phyloP scores from a whole-genome alignment of 2,888 invertebrate genomes.

The Dorcus parallelipipedus region DNA sequence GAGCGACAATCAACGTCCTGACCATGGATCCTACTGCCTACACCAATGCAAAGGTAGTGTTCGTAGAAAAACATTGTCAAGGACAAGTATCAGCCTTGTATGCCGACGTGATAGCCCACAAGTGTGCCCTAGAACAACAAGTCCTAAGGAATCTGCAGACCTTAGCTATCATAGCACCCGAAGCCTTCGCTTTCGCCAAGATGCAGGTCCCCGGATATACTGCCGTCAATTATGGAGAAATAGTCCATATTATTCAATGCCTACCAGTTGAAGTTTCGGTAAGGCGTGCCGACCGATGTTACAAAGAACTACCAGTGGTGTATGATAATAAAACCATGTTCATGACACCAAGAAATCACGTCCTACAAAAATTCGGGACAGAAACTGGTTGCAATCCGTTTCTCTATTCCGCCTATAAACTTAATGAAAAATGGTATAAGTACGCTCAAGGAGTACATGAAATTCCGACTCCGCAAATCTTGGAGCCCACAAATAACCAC shows the following conservation, averaged over 20 bases:
- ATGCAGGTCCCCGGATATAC: constrained; percentile 19
- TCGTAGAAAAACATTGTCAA: constrained; percentile 11
- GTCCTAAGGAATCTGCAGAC: constrained; percentile 15
- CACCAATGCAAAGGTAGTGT: constrained; percentile 18
- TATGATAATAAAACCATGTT: constrained; percentile 9
- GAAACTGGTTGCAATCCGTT: constrained; percentile 16
- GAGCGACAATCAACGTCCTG: background rate
- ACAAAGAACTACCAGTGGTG: constrained; percentile 14
- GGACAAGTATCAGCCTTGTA: constrained; percentile 10
- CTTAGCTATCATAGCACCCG: constrained; percentile 12
- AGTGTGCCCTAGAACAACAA: constrained; percentile 13
- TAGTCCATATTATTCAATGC: constrained; percentile 19
- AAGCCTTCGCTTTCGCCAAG: constrained; percentile 17
- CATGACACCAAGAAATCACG: constrained; percentile 13
- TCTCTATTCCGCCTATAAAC: constrained; percentile 11
- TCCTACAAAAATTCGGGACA: constrained; percentile 14
- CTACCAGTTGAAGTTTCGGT: constrained; percentile 12
- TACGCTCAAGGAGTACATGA: background rate
- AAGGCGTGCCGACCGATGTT: constrained; percentile 11
- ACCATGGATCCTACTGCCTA: constrained; percentile 17
- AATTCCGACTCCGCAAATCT: constrained; percentile 4
- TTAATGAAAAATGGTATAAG: constrained; percentile 16
- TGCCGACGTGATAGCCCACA: constrained; percentile 7
- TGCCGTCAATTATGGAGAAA: constrained; percentile 15
- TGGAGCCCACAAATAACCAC: constrained; percentile 1